A percentile compares a stretch with the other conserved stretches of the same genome.
phyloP scores from a whole-genome alignment of 2,113 vertebrate species.

The Mormyrus lacerda region DNA sequence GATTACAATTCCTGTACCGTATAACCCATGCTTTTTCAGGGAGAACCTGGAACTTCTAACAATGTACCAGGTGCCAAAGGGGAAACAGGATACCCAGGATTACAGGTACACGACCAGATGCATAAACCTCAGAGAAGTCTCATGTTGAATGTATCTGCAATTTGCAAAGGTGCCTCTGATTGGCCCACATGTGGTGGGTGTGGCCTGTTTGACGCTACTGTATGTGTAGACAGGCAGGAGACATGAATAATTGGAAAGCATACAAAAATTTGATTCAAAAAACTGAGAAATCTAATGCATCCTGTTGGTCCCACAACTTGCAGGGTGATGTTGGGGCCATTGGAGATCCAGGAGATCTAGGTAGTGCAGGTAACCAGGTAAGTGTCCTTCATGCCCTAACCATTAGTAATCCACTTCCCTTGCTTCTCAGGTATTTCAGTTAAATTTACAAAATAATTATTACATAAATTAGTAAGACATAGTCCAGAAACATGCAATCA shows the following conservation, averaged over 20 bases:
- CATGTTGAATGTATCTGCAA: not conserved
- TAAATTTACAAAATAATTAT: not conserved
- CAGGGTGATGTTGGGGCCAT: conserved; percentile 52
- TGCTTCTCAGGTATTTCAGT: not conserved
- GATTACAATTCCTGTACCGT: not conserved
- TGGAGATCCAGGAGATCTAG: conserved; percentile 35
- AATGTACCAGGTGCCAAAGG: conserved; percentile 59
- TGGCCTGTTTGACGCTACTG: not conserved
- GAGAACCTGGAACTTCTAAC: conserved; percentile 59
- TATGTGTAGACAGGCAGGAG: not conserved
- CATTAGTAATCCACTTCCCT: not conserved
- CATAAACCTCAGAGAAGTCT: not conserved
- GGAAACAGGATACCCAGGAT: conserved; percentile 59
- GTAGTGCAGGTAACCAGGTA: conserved; percentile 47
- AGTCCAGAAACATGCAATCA: not conserved
- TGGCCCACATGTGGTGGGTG: not conserved
- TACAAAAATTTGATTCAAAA: not conserved
- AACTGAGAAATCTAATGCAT: not conserved
- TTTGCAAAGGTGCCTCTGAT: not conserved
- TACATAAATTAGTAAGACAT: not conserved
- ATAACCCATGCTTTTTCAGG: conserved; percentile 52
- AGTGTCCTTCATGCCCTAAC: conserved; percentile 14
- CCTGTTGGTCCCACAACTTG: not conserved
- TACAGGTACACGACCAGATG: conserved; percentile 50
- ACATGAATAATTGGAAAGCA: not conserved